Conservation (phyloP, 2,113 vertebrate species). For the Proterorhinus semilunaris region DNA sequence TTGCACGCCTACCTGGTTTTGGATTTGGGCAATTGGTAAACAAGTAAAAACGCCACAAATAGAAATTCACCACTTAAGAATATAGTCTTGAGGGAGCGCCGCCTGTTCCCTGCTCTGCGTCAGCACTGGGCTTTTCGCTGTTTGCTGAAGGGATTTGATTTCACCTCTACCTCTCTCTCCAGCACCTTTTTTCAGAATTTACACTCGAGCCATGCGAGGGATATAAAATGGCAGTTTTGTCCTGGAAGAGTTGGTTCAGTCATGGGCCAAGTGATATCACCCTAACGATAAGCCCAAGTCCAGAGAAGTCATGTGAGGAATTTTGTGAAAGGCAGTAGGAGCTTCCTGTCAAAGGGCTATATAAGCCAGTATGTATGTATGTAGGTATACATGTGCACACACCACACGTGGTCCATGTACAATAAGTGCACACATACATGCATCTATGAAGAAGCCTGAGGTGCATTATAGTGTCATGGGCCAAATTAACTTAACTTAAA, state of each 20-base stretch:
- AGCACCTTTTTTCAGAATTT: slow-evolving; percentile 52
- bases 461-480: no score
- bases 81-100: slow-evolving; percentile 63
- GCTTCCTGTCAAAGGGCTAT: background rate
- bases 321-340: slow-evolving; percentile 1
- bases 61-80: slow-evolving; percentile 68
- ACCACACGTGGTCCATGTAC: background rate
- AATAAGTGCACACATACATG: background rate
- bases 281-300: slow-evolving; percentile 26
- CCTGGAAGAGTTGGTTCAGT: slow-evolving; percentile 22
- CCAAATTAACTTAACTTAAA: background rate
- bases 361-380: background rate
- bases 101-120: slow-evolving; percentile 66
- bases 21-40: slow-evolving; percentile 67
- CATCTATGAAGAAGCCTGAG: background rate
- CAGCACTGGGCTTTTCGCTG: slow-evolving; percentile 80
- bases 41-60: slow-evolving; percentile 75
- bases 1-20: slow-evolving; percentile 68
- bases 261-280: slow-evolving; percentile 36
- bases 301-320: slow-evolving; percentile 17
- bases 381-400: background rate
- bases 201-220: slow-evolving; percentile 61
- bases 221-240: slow-evolving; percentile 73
- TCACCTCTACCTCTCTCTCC: slow-evolving; percentile 60
- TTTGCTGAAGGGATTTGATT: slow-evolving; percentile 79